Conservation (phyloP, 2,888 invertebrate genomes). For the Harpalus rubripes region DNA sequence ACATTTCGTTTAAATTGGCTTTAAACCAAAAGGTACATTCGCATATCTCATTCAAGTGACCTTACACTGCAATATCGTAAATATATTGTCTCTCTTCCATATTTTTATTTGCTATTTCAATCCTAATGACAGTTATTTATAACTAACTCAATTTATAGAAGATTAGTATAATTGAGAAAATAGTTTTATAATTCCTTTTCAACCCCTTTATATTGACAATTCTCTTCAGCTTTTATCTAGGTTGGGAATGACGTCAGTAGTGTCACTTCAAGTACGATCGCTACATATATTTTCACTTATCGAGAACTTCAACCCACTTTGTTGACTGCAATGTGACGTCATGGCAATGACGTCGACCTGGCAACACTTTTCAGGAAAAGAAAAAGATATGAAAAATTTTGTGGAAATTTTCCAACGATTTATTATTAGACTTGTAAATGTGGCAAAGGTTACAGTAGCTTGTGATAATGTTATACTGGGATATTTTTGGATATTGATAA, state of each 20-base stretch:
- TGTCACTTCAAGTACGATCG: conserved; percentile 32
- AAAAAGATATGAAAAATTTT: conserved; percentile 26
- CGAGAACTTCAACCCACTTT: conserved; percentile 23
- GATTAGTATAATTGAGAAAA: background rate
- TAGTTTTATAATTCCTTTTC: background rate
- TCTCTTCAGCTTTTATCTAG: background rate
- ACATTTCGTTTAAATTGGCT: background rate
- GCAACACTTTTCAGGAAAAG: conserved; percentile 33
- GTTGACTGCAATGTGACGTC: conserved; percentile 10
- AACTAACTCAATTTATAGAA: background rate
- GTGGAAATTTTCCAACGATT: conserved; percentile 40
- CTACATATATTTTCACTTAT: conserved; percentile 25
- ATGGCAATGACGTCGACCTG: conserved; percentile 6
- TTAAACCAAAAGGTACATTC: background rate
- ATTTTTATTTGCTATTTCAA: background rate
- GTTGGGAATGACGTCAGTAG: conserved; percentile 7
- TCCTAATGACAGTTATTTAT: conserved; percentile 8
- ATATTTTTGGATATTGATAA: conserved; percentile 29
- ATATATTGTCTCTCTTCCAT: background rate
- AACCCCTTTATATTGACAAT: background rate
- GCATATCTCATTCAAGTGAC: background rate
- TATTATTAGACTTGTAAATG: conserved; percentile 41
- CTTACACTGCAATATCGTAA: background rate
- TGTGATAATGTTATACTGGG: conserved; percentile 31
- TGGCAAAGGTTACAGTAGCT: conserved; percentile 34